Evolutionary conservation across 2,797 vertebrate species (phyloP), one percentile per base, ranked within the genome.

Genomic region (Darevskia nairensis): DNA sequence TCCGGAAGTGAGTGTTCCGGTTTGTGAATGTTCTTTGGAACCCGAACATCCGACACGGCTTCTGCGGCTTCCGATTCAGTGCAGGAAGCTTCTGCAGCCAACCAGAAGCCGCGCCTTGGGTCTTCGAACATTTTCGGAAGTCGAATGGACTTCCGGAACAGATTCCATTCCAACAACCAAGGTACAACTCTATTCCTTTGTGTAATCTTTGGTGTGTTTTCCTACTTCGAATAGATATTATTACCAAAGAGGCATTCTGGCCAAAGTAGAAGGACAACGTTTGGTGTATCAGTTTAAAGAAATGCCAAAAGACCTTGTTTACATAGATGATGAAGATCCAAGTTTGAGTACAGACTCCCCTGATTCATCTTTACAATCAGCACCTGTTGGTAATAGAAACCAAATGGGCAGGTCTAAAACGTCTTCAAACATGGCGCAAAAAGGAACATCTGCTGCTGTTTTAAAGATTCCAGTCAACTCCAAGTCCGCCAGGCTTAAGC

Each of bases 211-310:
- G 74, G 59, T 88, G 29, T 76, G 59, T 85, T 91, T 92, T 8
- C 93, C 8, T 72, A 0, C 44, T 94, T 95, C 87, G 15, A 88
- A 91, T 94, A 99, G 99, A 96, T 99, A 99, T 95, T 99, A 99
- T 95, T 99, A 99, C 96, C 99, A 99, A 97, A 98, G 99, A 94
- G 99, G 99, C 94, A 99, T 99, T 88, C 96, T 99, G 92, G 98
- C 99, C 93, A 99, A 99, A 96, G 99, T 99, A 29, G 99, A 99
- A 96, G 99, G 99, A 80, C 99, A 99, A 93, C 98, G 98, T 69
- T 97, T 99, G 41, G 99, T 99, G 8, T 99, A 99, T 96, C 99
- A 99, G 92, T 99, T 99, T 95, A 99, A 99, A 92, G 98, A 98
- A 90, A 98, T 99, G 97, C 99, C 99, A 69, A 98, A 99, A 97